These are phyloP conservation scores for Trididemnum miniatum DNA, from an alignment of 23 tunicate species.

Conservation along the genomic window DNA sequence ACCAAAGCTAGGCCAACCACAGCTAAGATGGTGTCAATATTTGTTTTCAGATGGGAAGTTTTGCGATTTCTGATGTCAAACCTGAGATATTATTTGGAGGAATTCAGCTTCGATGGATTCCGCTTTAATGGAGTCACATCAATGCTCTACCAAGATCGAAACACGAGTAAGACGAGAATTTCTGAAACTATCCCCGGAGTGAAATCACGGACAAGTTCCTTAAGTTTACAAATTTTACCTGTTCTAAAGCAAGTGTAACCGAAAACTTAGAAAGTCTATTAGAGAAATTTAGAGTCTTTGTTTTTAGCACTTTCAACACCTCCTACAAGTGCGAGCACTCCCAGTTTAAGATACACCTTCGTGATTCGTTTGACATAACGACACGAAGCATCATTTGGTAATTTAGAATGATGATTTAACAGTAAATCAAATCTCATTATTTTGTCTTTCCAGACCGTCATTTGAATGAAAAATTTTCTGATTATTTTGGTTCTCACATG, in stretches of 20 bases:
- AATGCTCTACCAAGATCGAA: conserved; percentile 60
- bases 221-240: not conserved
- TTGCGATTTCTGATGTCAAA: conserved; percentile 83
- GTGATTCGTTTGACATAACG: no score
- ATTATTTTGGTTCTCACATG: conserved; percentile 85
- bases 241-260: not conserved
- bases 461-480: conserved; percentile 42
- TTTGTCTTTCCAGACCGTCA: conserved; percentile 2
- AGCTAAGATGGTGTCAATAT: not conserved
- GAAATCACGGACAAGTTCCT: no score
- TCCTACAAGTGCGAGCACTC: no score
- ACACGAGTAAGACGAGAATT: not conserved
- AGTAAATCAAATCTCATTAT: no score
- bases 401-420: no score
- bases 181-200: no score
- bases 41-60: conserved; percentile 68
- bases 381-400: no score
- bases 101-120: conserved; percentile 81
- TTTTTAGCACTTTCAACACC: no score
- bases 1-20: not conserved
- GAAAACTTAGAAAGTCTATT: no score
- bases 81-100: conserved; percentile 66
- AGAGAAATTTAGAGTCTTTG: no score
- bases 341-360: no score
- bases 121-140: conserved; percentile 80